phyloP scores from a whole-genome alignment of 1,140 invertebrate species.

The Chelonus insularis region DNA sequence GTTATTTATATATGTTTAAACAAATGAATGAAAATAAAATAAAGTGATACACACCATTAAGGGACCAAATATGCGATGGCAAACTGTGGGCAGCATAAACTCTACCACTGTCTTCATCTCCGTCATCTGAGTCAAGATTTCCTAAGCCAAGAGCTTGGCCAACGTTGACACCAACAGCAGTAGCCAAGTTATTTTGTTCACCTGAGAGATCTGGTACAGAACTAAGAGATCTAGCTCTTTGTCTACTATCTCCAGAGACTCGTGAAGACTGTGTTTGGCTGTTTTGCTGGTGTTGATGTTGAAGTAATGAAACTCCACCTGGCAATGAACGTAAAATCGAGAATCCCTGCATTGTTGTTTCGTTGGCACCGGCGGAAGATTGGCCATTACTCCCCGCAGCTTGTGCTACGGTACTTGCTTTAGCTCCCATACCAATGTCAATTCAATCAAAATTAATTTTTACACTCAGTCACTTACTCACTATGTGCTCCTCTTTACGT shows the following conservation, averaged over 20 bases:
- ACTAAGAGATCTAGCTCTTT: slow-evolving; percentile 78
- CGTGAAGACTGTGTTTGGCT: slow-evolving; percentile 59
- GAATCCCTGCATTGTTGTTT: slow-evolving; percentile 68
- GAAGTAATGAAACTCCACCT: slow-evolving; percentile 59
- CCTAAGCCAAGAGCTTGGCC: slow-evolving; percentile 54
- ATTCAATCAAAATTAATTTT: slow-evolving; percentile 20
- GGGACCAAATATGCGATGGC: slow-evolving; percentile 87
- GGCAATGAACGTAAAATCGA: slow-evolving; percentile 74
- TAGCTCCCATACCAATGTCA: slow-evolving; percentile 72
- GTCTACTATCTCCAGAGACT: slow-evolving; percentile 71
- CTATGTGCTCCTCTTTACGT: too few species aligned
- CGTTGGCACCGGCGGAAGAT: slow-evolving; percentile 76
- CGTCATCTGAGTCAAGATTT: slow-evolving; percentile 53
- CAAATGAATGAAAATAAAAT: too few species aligned
- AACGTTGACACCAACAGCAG: slow-evolving; percentile 52
- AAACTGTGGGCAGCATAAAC: slow-evolving; percentile 86
- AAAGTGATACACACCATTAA: slow-evolving; percentile 70
- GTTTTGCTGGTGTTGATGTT: slow-evolving; percentile 49
- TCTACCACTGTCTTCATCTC: slow-evolving; percentile 64
- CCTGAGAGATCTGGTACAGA: slow-evolving; percentile 74
- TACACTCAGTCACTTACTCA: slow-evolving; percentile 3
- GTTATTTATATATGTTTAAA: too few species aligned
- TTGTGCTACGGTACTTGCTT: slow-evolving; percentile 78
- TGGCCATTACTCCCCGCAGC: slow-evolving; percentile 70
- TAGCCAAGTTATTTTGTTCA: slow-evolving; percentile 49